These are phyloP conservation scores for Megalops cyprinoides DNA, from an alignment of 2,797 vertebrate genomes.

Conservation along the genomic window DNA sequence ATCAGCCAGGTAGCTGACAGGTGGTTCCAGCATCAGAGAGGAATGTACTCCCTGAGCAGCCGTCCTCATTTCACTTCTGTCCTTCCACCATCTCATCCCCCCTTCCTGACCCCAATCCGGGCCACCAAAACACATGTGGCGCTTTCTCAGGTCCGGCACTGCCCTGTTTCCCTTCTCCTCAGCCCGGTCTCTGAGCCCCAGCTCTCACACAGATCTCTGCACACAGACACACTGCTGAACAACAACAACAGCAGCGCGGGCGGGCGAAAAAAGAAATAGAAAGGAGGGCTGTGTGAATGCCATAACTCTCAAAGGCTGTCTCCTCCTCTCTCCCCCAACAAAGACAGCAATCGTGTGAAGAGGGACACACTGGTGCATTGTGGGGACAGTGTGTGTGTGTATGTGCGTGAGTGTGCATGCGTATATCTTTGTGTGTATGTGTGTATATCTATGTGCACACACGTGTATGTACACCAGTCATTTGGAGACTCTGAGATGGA, in stretches of 20 bases:
- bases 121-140: constrained; percentile 43
- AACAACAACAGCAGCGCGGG: constrained; percentile 61
- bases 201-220: constrained; percentile 57
- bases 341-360: constrained; percentile 67
- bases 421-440: too few relatives aligned
- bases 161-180: constrained; percentile 35
- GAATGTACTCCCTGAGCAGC: not conserved
- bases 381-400: constrained; percentile 34
- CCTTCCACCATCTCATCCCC: constrained; percentile 45
- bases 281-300: constrained; percentile 56
- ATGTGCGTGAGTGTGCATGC: constrained; percentile 41
- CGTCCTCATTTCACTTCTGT: constrained; percentile 34
- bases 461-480: too few relatives aligned
- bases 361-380: constrained; percentile 57
- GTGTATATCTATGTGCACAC: too few relatives aligned
- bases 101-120: not conserved
- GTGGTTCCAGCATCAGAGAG: not conserved
- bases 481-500: constrained; percentile 11
- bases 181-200: not conserved
- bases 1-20: not conserved
- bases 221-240: constrained; percentile 60
- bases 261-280: constrained; percentile 54
- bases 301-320: constrained; percentile 48
- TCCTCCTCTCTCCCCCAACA: constrained; percentile 47
- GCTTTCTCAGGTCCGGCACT: constrained; percentile 55